phyloP scores from a whole-genome alignment of 2,113 vertebrate genomes.

The Alethe castanea region DNA sequence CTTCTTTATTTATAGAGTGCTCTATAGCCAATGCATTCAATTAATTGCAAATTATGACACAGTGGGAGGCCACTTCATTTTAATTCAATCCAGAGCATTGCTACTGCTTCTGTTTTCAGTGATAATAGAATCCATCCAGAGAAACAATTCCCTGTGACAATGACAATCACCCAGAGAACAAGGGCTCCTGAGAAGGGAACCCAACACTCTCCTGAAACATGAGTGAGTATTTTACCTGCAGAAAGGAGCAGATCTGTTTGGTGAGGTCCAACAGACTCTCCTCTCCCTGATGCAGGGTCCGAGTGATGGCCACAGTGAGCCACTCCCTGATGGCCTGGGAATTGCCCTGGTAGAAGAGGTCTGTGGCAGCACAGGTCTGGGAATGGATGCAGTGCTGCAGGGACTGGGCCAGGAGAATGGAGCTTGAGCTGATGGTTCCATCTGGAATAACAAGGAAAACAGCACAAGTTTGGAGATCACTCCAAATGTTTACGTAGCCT shows the following conservation, averaged over 20 bases:
- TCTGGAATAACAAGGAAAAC: conserved; percentile 70
- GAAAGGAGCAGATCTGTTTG: conserved; percentile 93
- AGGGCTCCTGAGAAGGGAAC: neutral
- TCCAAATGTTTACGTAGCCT: accelerated
- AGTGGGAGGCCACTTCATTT: neutral
- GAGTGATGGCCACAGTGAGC: conserved; percentile 92
- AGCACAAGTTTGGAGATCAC: neutral
- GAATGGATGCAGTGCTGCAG: conserved; percentile 88
- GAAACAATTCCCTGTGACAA: neutral
- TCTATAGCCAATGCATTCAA: neutral
- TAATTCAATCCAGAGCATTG: neutral
- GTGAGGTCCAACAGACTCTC: conserved; percentile 93
- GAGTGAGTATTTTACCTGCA: conserved; percentile 78
- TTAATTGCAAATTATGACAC: neutral
- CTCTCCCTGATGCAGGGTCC: conserved; percentile 93
- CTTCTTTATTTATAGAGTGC: neutral
- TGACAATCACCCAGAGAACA: neutral
- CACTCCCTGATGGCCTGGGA: conserved; percentile 89
- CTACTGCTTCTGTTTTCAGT: neutral
- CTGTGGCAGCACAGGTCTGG: conserved; percentile 92
- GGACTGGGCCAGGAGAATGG: conserved; percentile 92
- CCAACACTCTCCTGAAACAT: neutral
- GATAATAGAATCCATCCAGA: neutral
- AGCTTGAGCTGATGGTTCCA: conserved; percentile 92
- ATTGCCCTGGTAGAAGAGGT: conserved; percentile 95